Evolutionary conservation across 2,113 vertebrate genomes (phyloP), one percentile per base, ranked within the genome.

Genomic region (Plecotus auritus): DNA sequence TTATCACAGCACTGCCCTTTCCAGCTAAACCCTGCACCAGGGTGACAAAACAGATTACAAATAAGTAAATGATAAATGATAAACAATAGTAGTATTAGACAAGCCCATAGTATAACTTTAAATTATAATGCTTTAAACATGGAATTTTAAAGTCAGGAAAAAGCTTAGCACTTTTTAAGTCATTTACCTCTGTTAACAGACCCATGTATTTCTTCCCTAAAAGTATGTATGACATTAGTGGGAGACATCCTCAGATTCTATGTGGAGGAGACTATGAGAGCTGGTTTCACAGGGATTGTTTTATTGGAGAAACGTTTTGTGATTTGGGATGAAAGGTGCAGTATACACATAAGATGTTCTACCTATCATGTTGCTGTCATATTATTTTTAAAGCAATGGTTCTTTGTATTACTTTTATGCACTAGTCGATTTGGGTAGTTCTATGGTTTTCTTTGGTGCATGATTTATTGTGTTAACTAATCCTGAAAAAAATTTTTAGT

Each of bases 391-490:
- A 93, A 90, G 28, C 76, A 94, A 17, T 40, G 77, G 7, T 17
- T 74, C 54, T 91, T 69, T 69, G 18, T 90, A 92, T 93, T 85
- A 92, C 23, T 90, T 95, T 88, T 87, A 84, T 86, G 85, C 77
- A 61, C 64, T 94, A 40, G 51, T 86, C 88, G 64, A 95, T 92
- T 92, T 96, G 74, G 90, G 72, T 77, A 94, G 37, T 86, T 81
- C 90, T 96, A 16, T 82, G 32, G 51, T 90, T 97, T 97, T 49
- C 49, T 87, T 94, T 96, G 54, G 61, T 96, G 77, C 30, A 74
- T 94, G 85, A 95, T 90, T 97, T 95, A 90, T 51, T 88, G 28
- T 83, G 83, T 93, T 74, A 81, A 83, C 67, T 96, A 93, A 95
- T 93, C n/a, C 51, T 88, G 70, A 88, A 81, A 82, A 85, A 56